These are phyloP conservation scores for Agapetus fuscipes DNA, from an alignment of 2,888 invertebrate species.

Conservation along the genomic window DNA sequence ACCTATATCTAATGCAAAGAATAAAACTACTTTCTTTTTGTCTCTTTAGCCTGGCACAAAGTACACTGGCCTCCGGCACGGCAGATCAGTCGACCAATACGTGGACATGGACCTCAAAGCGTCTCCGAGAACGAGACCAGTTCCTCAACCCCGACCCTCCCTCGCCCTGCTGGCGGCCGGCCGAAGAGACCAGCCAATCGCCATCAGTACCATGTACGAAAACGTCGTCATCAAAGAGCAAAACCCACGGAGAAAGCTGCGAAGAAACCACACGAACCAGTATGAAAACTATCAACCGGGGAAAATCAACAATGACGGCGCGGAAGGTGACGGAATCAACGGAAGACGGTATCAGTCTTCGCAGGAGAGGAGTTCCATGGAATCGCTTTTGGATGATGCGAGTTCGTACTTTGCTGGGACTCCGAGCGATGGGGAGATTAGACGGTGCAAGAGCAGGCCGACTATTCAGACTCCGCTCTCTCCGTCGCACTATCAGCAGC, in stretches of 20 bases:
- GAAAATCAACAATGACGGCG: slow-evolving; percentile 32
- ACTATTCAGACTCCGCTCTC: slow-evolving; percentile 60
- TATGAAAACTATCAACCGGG: slow-evolving; percentile 52
- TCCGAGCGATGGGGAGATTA: slow-evolving; percentile 38
- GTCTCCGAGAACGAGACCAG: slow-evolving; percentile 37
- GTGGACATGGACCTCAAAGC: slow-evolving; percentile 55
- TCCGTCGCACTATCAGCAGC: slow-evolving; percentile 84
- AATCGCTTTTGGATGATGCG: slow-evolving; percentile 49
- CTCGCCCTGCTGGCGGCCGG: slow-evolving; percentile 26
- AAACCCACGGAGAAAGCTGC: slow-evolving; percentile 60
- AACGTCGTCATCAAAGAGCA: slow-evolving; percentile 62
- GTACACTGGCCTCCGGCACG: slow-evolving; percentile 53
- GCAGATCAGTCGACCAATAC: slow-evolving; percentile 68
- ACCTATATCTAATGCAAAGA: no score
- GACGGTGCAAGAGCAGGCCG: slow-evolving; percentile 34
- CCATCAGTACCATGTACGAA: slow-evolving; percentile 64
- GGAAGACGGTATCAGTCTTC: slow-evolving; percentile 38
- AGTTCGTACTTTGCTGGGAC: slow-evolving; percentile 39
- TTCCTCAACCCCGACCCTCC: slow-evolving; percentile 38
- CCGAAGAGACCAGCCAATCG: slow-evolving; percentile 54
- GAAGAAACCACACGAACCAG: slow-evolving; percentile 48
- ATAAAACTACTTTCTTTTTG: background rate
- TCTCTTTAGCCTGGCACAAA: slow-evolving; percentile 40
- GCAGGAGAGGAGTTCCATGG: slow-evolving; percentile 47
- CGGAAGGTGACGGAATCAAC: slow-evolving; percentile 23